Evolutionary conservation across 2,888 invertebrate genomes (phyloP), one percentile per base, ranked within the genome.

Genomic region (Hipparchia sbordonii): DNA sequence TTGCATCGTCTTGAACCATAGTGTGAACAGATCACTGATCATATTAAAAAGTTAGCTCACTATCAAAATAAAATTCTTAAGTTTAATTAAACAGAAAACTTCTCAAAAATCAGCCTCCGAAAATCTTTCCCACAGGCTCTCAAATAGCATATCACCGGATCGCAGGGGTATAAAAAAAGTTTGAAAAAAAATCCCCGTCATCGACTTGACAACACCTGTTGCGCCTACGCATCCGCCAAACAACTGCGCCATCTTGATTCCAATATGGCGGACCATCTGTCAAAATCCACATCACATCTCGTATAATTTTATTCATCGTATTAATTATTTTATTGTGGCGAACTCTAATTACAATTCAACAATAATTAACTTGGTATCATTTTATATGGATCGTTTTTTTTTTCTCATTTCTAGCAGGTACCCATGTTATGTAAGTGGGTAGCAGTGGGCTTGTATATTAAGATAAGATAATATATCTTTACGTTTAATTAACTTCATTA

Each of bases 201-300:
- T 77, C 75, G 79, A 69, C 60, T 61, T 69, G 69, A 69, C 83
- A 85, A 85, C 92, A 93, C 92, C 92, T 92, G 93, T 89, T 89
- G 89, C 89, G 84, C 88, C 89, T 77, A 85, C 91, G 89, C 91
- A 89, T 87, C 87, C 88, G 90, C 77, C 77, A 75, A 68, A 69
- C 74, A 76, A 71, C 73, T 51, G 72, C 77, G 76, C 76, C 76
- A 78, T 77, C 77, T 77, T 77, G 69, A 61, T 67, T 76, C 81
- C 79, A 85, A 84, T 77, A 88, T 89, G 87, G 88, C 86, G 77
- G 82, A 78, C 91, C 93, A 92, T 92, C 91, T 93, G 93, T 92
- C 91, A 90, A 91, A 91, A 89, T 87, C 86, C 83, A 87, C 85
- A 82, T 79, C 82, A 87, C 85, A 82, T 79, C 60, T 52, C 52